phyloP scores from a whole-genome alignment of 2,797 vertebrate species.

The Sebastes minor region DNA sequence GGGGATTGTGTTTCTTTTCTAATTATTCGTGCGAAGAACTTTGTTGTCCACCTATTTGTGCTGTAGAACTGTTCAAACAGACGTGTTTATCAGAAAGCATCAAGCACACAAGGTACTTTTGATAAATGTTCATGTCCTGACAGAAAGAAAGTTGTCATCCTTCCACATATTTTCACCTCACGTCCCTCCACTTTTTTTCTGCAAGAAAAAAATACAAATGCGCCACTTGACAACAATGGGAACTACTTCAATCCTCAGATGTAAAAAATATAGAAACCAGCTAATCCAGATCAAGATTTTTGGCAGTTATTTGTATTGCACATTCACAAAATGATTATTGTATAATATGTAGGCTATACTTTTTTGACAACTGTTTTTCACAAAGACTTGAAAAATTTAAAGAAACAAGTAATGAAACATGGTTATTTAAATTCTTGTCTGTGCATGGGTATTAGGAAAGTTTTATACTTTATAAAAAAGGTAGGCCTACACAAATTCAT shows the following conservation, averaged over 20 bases:
- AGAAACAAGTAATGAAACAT: neutral
- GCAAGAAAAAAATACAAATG: neutral
- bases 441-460: neutral
- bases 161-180: neutral
- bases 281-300: neutral
- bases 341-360: neutral
- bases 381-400: neutral
- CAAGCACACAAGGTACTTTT: neutral
- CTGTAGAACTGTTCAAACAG: neutral
- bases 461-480: neutral
- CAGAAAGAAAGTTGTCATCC: neutral
- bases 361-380: neutral
- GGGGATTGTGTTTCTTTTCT: neutral
- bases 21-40: neutral
- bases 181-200: neutral
- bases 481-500: neutral
- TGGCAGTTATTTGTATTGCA: neutral
- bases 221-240: neutral
- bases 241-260: neutral
- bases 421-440: neutral
- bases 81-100: neutral
- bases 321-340: neutral
- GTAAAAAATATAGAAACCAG: neutral
- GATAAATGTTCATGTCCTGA: neutral
- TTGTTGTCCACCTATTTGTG: neutral